Base-by-base conservation (phyloP, 1,140 invertebrate species). In the Drosophila sp. region DNA sequence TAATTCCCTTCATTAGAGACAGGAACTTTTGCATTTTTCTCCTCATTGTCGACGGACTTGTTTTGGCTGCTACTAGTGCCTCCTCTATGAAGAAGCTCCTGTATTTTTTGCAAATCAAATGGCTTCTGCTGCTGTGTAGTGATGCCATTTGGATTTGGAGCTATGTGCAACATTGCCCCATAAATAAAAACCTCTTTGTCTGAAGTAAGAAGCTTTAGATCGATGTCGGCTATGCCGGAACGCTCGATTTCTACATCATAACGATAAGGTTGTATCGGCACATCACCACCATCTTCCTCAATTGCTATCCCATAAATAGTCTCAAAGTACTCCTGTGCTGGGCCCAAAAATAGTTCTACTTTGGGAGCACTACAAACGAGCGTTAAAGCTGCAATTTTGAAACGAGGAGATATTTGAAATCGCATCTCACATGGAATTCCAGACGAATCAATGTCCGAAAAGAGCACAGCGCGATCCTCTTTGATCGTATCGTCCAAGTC, bases 201-300 rank as follows among this genome's bases (percentile, higher is more conserved):
- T 5, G 72, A 40, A 5, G 89, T 80, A 0, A 91, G 50, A 14
- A 91, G 41, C 54, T 82, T 90, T 1, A 91, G 54, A 58, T 69
- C 78, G 2, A 90, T 71, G 9, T 80, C 71, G 5, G 72, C 76
- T 7, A 91, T 81, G 8, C 90, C 89, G 0, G 90, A 91, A 16
- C 80, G 87, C 45, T 90, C 74, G 6, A 91, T 87, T 77, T 90
- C 81, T n/a, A 90, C 58, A 61, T 91, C 90, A 9, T 90, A 91
- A 5, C 90, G 82, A 65, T 90, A 91, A 1, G 78, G 76, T 29
- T 70, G 51, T 2, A 86, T 80, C 0, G 76, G 66, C 9, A 80
- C 36, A 53, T 89, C 76, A 3, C 43, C 58, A 9, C 84, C 80
- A 11, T 91, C 84, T 13, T 90, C 87, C 11, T 90, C 83, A 2